Evolutionary conservation across 2,888 invertebrate species (phyloP), one percentile per base, ranked within the genome.

Genomic region (Melanostoma mellinum): DNA sequence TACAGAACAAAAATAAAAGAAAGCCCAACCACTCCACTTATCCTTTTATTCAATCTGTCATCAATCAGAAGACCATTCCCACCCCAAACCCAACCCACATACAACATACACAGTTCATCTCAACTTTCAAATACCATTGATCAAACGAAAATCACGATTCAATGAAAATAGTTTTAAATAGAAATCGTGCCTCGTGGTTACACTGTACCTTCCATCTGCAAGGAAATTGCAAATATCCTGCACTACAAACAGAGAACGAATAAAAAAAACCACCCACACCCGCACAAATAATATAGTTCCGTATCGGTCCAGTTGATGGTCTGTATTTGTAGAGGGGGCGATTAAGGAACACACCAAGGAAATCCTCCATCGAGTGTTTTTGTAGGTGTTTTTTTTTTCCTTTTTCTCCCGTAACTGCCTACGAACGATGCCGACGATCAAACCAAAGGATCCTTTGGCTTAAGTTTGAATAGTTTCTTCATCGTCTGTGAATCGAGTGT

Each of bases 91-190:
- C 58, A 60, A 10, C 20, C 20, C 20, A 20, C 20, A 20, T 20
- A 20, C 20, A 60, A 33, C 33, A 40, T 9, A 33, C 60, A 68
- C 30, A 69, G 58, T 80, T 71, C 75, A 71, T 71, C 71, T 60
- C 48, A 38, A 65, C 48, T 42, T 60, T 48, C 80, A 81, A 82
- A 82, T 77, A 44, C 78, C 84, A 74, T 55, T 74, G 79, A 78
- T 78, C 65, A 67, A 84, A 55, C 65, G 71, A 84, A 84, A 78
- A 84, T 84, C 84, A 84, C 84, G 84, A 75, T 84, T 84, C 84
- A 84, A 84, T 84, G 72, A 71, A 71, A 84, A 78, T 79, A 74
- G 79, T 78, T 74, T 78, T 63, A 78, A 78, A 84, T 84, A 78
- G 84, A 74, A 84, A 65, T 84, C 84, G 84, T 79, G 81, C 77